Evolutionary conservation across 2,888 invertebrate genomes (phyloP).

Genomic region (Cynaeus angustus): DNA sequence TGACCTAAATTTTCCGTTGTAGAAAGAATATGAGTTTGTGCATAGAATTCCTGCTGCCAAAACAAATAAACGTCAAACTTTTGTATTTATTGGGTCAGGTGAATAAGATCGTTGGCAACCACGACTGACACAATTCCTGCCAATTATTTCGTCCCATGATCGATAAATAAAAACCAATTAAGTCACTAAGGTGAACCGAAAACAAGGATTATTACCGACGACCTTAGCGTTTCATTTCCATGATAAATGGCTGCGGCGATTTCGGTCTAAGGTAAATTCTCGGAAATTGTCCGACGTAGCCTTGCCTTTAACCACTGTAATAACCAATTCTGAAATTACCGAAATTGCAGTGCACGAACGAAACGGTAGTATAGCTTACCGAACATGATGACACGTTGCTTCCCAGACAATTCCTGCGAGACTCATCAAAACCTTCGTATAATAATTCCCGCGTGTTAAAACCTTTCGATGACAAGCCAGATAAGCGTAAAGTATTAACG

Average conservation of each 20-base stretch:
- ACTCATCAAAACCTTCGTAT: background rate
- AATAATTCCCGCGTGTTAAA: conserved; percentile 10
- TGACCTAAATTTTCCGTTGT: no score
- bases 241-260: background rate
- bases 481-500: conserved; percentile 6
- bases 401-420: background rate
- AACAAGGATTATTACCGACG: background rate
- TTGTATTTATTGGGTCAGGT: no score
- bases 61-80: no score
- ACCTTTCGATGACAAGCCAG: background rate
- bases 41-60: no score
- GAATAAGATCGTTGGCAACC: no score
- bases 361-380: background rate
- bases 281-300: conserved; percentile 2
- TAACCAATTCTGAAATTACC: conserved; percentile 2
- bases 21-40: no score
- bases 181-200: no score
- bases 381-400: background rate
- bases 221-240: background rate
- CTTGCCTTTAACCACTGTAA: conserved; percentile 2
- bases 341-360: background rate
- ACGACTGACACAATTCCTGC: no score
- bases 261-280: conserved; percentile 2
- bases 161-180: no score
- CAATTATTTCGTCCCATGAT: no score